Evolutionary conservation across 2,888 invertebrate species (phyloP).

Genomic region (Nephrotoma flavescens): DNA sequence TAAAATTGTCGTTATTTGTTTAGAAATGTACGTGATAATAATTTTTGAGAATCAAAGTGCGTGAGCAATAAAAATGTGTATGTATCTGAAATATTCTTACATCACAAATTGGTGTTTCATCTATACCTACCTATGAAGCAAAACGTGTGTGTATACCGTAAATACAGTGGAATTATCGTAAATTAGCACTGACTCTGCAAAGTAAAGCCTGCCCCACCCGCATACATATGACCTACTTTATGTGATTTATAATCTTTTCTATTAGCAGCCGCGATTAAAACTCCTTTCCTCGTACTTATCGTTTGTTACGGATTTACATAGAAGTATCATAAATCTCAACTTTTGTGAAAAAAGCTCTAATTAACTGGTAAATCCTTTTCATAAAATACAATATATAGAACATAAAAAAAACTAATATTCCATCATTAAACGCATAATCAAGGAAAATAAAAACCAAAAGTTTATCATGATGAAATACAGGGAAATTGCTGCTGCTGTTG

Average conservation of each 20-base stretch:
- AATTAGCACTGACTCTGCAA: no score
- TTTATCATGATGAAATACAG: neutral
- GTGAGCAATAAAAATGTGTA: neutral
- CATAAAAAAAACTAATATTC: neutral
- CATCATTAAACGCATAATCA: neutral
- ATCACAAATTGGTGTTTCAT: no score
- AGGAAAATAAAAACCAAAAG: neutral
- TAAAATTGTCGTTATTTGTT: neutral
- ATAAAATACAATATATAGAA: neutral
- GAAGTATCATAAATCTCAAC: neutral
- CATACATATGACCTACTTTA: neutral
- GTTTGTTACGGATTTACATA: no score
- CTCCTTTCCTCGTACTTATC: no score
- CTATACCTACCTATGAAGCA: no score
- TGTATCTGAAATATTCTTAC: no score
- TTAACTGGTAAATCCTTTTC: neutral
- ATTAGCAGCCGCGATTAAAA: neutral
- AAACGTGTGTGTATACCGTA: no score
- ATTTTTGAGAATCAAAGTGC: neutral
- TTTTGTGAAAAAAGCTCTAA: neutral
- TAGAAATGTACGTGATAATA: neutral
- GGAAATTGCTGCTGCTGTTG: neutral
- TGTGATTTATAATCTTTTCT: neutral
- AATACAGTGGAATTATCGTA: no score
- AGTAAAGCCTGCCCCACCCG: no score